Evolutionary conservation across 2,888 invertebrate species (phyloP), one percentile per base, ranked within the genome.

Genomic region (Tipula vernalis): DNA sequence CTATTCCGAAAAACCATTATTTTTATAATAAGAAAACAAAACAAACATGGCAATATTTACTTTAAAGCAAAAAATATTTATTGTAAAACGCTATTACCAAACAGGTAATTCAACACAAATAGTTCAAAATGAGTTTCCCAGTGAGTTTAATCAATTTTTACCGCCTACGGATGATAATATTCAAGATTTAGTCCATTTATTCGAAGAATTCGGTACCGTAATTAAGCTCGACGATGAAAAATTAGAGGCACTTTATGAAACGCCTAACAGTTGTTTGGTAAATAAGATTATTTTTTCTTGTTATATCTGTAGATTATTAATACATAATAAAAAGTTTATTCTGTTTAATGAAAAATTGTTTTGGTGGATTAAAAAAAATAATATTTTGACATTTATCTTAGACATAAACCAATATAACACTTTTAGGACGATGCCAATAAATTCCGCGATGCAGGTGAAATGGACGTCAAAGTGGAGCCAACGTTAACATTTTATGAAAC

Each of bases 11-110:
- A 51, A 51, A 51, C 18, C 28, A 28, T 28, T 28, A 1, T 8
- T 71, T 8, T 28, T 71, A 8, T 28, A 18, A 8, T n/a, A 10
- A 10, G 28, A 71, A 71, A 71, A 71, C 71, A 71, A 71, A 71
- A 71, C 71, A 71, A 84, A 84, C 41, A 84, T 84, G 84, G 84
- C 85, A 42, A 42, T 42, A 42, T 85, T 42, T 42, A 42, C 85
- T 12, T 42, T 85, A 42, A 85, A 85, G 28, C 85, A 85, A 44
- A 85, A 85, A 18, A 85, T 85, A 42, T 85, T 85, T 85, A 85
- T 85, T 85, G 85, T 85, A 42, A 85, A 85, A 85, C 41, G 42
- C 3, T 85, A 18, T 85, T 85, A 85, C 44, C 85, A 85, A 44
- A 18, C 18, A 42, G 85, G 85, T 3, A 85, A 85, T 42, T 85